phyloP scores from a whole-genome alignment of 2,113 vertebrate genomes.

The Boleophthalmus pectinirostris region DNA sequence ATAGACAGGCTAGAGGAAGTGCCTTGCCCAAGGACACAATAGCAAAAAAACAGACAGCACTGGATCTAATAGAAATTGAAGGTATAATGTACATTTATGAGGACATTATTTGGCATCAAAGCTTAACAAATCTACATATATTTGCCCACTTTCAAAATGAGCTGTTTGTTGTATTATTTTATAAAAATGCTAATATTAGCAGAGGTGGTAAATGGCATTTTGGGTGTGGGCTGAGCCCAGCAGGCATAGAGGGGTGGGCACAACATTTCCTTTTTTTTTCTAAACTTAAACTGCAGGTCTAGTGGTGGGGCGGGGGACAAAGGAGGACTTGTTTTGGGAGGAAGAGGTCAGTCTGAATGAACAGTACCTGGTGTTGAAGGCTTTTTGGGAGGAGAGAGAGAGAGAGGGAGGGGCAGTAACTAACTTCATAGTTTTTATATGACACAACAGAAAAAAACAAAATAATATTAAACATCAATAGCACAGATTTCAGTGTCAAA shows the following conservation, averaged over 20 bases:
- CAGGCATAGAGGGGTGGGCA: conserved; percentile 34
- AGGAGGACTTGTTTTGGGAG: conserved; percentile 76
- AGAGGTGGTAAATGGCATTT: conserved; percentile 5
- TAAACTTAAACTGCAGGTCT: conserved; percentile 64
- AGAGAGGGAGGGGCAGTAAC: conserved; percentile 14
- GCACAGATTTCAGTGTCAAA: neutral
- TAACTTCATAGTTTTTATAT: neutral
- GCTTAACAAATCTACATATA: neutral
- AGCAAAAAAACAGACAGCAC: too few relatives aligned
- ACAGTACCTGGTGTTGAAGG: conserved; percentile 81
- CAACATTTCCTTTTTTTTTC: conserved; percentile 6
- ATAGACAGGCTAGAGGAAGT: too few relatives aligned
- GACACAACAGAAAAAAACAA: conserved; percentile 9
- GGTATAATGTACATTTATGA: neutral
- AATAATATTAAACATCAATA: neutral
- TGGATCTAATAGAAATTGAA: too few relatives aligned
- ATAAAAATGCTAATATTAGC: neutral
- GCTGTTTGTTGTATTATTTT: neutral
- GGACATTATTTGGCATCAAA: neutral
- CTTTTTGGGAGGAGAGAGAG: conserved; percentile 68
- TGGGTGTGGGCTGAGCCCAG: conserved; percentile 21
- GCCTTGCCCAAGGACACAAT: too few relatives aligned
- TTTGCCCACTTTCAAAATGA: neutral
- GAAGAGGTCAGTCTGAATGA: conserved; percentile 69
- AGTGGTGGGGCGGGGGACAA: conserved; percentile 67